These are phyloP conservation scores for Phyllopteryx taeniolatus DNA, from an alignment of 2,113 vertebrate species.

Conservation along the genomic window DNA sequence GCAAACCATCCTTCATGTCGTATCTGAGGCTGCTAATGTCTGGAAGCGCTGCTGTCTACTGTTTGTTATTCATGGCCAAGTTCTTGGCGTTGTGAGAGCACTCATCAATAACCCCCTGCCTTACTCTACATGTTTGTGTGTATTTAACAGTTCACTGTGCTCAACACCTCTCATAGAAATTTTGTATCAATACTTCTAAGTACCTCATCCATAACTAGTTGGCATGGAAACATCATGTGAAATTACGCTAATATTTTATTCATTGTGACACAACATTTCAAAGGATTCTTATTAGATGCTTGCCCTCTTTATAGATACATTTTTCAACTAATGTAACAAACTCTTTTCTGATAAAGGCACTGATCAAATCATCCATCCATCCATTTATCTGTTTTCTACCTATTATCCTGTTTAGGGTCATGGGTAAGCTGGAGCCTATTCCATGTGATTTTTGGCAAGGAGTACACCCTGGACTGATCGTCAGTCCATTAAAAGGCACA, in stretches of 20 bases:
- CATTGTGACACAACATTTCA: background rate
- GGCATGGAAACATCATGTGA: background rate
- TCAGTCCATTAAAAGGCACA: too few species aligned
- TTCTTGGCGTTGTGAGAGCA: conserved; percentile 81
- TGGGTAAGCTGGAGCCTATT: background rate
- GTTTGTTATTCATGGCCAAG: conserved; percentile 78
- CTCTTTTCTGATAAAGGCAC: too few species aligned
- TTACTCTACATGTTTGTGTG: conserved; percentile 30
- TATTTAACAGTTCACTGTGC: background rate
- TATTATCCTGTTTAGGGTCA: background rate
- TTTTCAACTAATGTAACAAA: background rate
- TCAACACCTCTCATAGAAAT: background rate
- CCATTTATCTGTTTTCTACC: background rate
- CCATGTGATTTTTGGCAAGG: background rate
- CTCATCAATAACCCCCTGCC: conserved; percentile 79
- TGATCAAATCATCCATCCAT: too few species aligned
- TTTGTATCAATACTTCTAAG: background rate
- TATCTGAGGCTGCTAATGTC: conserved; percentile 78
- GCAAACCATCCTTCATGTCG: conserved; percentile 76
- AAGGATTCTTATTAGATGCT: background rate
- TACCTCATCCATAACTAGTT: background rate
- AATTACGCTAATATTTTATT: background rate
- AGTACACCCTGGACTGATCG: too few species aligned
- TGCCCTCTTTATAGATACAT: background rate
- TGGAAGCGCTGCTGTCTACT: conserved; percentile 70